Percentiles rank a stretch among this genome's conserved stretches.
Conservation (phyloP, 2,888 invertebrate species). For the Papilio protenor region DNA sequence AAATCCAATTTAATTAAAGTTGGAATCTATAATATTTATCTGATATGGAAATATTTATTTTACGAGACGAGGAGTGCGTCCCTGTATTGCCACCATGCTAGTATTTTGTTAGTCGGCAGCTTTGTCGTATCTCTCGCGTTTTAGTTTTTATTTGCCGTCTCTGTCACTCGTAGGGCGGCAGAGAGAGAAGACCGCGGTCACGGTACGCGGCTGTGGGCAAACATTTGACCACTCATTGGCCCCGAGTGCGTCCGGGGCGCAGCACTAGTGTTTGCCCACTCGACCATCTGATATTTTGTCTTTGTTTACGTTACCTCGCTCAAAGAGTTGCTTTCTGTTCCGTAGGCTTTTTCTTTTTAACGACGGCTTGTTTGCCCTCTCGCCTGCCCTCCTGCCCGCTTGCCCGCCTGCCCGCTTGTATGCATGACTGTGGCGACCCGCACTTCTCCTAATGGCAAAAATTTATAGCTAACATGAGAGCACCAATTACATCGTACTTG, state of each 20-base stretch:
- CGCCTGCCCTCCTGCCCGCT: neutral
- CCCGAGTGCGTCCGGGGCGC: constrained; percentile 57
- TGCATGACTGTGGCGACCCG: neutral
- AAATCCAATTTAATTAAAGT: neutral
- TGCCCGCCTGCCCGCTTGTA: neutral
- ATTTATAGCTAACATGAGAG: no score
- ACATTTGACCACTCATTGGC: constrained; percentile 80
- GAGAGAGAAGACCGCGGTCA: constrained; percentile 58
- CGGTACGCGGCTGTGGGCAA: constrained; percentile 65
- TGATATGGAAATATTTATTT: neutral
- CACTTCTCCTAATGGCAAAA: neutral
- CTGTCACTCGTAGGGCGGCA: constrained; percentile 52
- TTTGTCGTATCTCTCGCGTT: constrained; percentile 69
- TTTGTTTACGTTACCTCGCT: constrained; percentile 53
- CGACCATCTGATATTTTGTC: constrained; percentile 56
- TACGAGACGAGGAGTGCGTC: constrained; percentile 53
- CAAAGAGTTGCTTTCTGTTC: constrained; percentile 47
- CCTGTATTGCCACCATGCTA: constrained; percentile 81
- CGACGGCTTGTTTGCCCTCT: neutral
- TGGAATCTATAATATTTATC: neutral
- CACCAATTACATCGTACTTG: neutral
- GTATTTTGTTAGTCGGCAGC: constrained; percentile 82
- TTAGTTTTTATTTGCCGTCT: constrained; percentile 53
- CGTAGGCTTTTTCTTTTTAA: constrained; percentile 26
- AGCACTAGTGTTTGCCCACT: constrained; percentile 59